A percentile compares a stretch with the other conserved stretches of the same genome.
phyloP scores from a whole-genome alignment of 2,797 vertebrate genomes.

The Hapalemur alaotrensis region DNA sequence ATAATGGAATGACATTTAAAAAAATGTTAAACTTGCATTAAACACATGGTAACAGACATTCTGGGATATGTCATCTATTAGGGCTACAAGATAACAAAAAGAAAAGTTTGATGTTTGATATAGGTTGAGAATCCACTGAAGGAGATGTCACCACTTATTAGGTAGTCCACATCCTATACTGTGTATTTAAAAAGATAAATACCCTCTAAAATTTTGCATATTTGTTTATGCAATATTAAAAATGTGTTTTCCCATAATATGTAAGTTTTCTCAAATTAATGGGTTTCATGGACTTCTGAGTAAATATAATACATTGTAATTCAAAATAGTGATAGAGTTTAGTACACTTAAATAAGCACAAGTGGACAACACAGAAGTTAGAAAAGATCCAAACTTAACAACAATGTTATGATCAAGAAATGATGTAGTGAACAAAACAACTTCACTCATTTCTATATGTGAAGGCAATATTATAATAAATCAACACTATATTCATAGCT shows the following conservation, averaged over 20 bases:
- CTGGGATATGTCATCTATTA: not conserved
- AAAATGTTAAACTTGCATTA: not conserved
- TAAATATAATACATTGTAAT: not conserved
- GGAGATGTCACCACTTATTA: not conserved
- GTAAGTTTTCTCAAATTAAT: not conserved
- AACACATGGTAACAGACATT: not conserved
- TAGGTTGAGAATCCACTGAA: not conserved
- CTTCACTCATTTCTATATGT: not conserved
- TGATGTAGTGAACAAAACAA: not conserved
- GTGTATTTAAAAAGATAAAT: constrained; percentile 4
- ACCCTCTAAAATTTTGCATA: not conserved
- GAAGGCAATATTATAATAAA: not conserved
- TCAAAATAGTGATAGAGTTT: not conserved
- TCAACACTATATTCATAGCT: not conserved
- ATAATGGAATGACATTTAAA: not conserved
- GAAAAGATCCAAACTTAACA: not conserved
- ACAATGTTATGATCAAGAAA: not conserved
- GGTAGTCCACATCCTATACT: not conserved
- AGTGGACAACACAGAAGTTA: not conserved
- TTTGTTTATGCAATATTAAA: not conserved
- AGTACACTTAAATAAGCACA: not conserved
- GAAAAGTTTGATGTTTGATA: not conserved
- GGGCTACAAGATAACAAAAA: not conserved
- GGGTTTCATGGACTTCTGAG: not conserved
- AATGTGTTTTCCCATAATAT: not conserved